These are phyloP conservation scores for Dryomyza anilis DNA, from an alignment of 2,888 invertebrate genomes.

Conservation along the genomic window DNA sequence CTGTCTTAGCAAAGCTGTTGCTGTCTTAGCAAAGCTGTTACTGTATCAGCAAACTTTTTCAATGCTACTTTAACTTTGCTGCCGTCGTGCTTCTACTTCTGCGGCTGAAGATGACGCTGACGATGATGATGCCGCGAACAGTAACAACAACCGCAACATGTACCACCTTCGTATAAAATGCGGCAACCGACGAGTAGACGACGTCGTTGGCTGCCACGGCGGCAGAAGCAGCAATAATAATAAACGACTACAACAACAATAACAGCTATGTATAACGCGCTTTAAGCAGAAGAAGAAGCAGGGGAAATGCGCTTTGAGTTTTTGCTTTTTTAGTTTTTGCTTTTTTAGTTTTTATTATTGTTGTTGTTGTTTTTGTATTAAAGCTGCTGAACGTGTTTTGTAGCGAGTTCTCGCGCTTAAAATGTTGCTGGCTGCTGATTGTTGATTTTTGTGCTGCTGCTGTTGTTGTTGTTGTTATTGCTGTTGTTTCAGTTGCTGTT, in stretches of 20 bases:
- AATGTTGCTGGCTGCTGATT: background rate
- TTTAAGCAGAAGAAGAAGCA: too few relatives aligned
- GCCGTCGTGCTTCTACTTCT: background rate
- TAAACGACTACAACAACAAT: too few relatives aligned
- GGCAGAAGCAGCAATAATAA: too few relatives aligned
- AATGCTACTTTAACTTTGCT: too few relatives aligned
- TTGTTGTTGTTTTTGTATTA: slow-evolving; percentile 4
- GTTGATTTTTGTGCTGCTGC: background rate
- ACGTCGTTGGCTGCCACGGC: too few relatives aligned
- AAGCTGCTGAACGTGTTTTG: background rate
- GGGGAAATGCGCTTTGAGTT: too few relatives aligned
- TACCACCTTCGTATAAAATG: too few relatives aligned
- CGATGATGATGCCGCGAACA: slow-evolving; percentile 3
- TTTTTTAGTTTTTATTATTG: too few relatives aligned
- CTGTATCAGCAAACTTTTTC: background rate
- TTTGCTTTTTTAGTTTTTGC: too few relatives aligned
- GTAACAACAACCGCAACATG: slow-evolving; percentile 11
- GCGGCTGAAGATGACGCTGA: slow-evolving; percentile 2
- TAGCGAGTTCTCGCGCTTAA: background rate
- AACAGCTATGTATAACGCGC: too few relatives aligned
- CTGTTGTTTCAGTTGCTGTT: background rate
- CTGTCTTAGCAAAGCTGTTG: background rate
- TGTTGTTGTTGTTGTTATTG: background rate
- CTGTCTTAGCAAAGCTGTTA: background rate
- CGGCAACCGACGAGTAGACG: too few relatives aligned